Evolutionary conservation across 2,888 invertebrate genomes (phyloP).

Genomic region (Eulithis prunata): DNA sequence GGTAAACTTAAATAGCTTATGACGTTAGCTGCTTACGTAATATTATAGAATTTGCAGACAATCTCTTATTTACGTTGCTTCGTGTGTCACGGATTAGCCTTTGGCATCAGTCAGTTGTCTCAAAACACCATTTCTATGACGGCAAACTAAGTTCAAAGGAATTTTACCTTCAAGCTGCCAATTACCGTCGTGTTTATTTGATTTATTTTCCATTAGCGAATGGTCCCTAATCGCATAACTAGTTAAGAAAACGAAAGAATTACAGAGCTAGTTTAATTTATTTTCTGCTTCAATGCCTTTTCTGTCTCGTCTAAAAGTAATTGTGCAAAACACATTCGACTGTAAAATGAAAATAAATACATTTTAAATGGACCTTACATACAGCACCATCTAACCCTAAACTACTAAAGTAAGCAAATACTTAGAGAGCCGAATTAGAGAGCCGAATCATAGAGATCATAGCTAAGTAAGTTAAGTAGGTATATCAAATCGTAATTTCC

Average conservation of each 20-base stretch:
- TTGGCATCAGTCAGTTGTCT: slow-evolving; percentile 9
- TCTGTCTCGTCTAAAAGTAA: neutral
- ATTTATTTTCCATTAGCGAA: neutral
- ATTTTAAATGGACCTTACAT: no score
- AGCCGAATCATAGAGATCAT: no score
- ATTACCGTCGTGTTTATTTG: neutral
- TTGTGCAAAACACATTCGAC: neutral
- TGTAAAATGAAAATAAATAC: no score
- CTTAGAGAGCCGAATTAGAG: no score
- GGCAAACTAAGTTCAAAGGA: slow-evolving; percentile 17
- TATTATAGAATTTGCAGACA: slow-evolving; percentile 15
- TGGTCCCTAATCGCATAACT: neutral
- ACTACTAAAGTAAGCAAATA: no score
- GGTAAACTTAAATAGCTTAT: slow-evolving; percentile 13
- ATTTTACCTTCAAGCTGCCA: neutral
- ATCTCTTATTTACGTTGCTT: slow-evolving; percentile 13
- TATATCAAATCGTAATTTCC: no score
- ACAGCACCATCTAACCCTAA: no score
- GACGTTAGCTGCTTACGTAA: slow-evolving; percentile 11
- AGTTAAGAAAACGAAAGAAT: neutral
- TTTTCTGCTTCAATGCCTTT: slow-evolving; percentile 11
- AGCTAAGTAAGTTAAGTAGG: no score
- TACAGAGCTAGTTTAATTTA: neutral
- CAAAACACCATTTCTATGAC: slow-evolving; percentile 16
- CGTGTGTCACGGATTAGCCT: slow-evolving; percentile 25